These are phyloP conservation scores for Corynorhinus townsendii DNA, from an alignment of 2,113 vertebrate species.

Conservation along the genomic window DNA sequence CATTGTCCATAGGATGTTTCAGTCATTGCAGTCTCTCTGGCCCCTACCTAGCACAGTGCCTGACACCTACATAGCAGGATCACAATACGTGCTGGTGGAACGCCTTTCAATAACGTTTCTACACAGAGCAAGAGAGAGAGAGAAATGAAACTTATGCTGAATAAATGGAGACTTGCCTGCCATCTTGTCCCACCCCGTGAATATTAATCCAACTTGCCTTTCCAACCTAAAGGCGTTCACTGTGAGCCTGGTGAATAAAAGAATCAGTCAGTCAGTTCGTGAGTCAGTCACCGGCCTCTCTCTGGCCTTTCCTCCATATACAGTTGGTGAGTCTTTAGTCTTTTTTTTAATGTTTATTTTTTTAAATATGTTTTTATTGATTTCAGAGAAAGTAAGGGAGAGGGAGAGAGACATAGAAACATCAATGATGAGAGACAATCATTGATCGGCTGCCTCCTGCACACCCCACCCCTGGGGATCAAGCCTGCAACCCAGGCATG, in stretches of 20 bases:
- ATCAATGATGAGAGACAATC: no score
- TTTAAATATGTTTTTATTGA: no score
- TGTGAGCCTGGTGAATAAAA: background rate
- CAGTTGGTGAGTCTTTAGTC: background rate
- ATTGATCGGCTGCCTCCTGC: no score
- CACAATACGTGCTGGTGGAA: background rate
- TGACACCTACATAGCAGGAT: background rate
- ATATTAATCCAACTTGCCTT: background rate
- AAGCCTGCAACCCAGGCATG: no score
- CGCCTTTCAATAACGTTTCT: background rate
- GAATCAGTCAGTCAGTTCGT: background rate
- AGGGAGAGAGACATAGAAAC: no score
- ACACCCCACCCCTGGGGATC: no score
- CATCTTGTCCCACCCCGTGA: background rate
- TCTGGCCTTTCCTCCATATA: background rate
- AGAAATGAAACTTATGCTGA: background rate
- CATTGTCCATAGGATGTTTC: background rate
- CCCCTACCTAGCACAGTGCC: background rate
- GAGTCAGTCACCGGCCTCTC: background rate
- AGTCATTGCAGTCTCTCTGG: background rate
- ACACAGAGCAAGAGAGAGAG: background rate
- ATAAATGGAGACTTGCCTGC: background rate
- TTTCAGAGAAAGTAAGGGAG: no score
- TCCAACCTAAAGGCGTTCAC: background rate
- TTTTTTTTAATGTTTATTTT: background rate